These are phyloP conservation scores for Amazona vittata DNA, from an alignment of 2,113 vertebrate species.

Conservation along the genomic window DNA sequence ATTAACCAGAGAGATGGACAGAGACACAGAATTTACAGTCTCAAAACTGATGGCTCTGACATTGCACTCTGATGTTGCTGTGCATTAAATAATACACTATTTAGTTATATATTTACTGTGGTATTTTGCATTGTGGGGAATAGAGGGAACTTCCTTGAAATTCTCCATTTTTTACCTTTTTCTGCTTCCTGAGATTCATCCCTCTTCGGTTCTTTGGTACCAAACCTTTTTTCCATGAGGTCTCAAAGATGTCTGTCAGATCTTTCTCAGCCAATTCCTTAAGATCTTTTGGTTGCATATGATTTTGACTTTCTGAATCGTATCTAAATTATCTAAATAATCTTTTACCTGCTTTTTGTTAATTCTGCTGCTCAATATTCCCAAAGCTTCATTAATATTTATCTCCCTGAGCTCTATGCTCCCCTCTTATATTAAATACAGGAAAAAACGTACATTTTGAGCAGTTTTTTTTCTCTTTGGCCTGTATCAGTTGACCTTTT, in stretches of 20 bases:
- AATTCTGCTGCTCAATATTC: constrained; percentile 75
- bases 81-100: constrained; percentile 8
- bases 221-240: constrained; percentile 28
- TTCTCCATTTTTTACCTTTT: background rate
- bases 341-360: constrained; percentile 75
- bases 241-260: constrained; percentile 50
- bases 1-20: background rate
- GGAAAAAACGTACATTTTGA: constrained; percentile 19
- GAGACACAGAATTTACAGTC: background rate
- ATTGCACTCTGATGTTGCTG: background rate
- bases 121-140: constrained; percentile 38
- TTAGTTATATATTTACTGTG: constrained; percentile 59
- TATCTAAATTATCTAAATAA: constrained; percentile 79
- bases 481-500: constrained; percentile 31
- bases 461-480: background rate
- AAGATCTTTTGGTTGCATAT: constrained; percentile 58
- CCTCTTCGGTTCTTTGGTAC: constrained; percentile 44
- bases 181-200: constrained; percentile 45
- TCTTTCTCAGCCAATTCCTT: constrained; percentile 27
- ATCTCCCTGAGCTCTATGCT: constrained; percentile 48
- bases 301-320: constrained; percentile 63
- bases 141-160: constrained; percentile 41
- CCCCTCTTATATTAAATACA: constrained; percentile 42
- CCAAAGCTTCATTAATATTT: constrained; percentile 78
- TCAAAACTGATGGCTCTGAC: background rate